phyloP scores from a whole-genome alignment of 2,888 invertebrate species.

The Lomographa bimaculata region DNA sequence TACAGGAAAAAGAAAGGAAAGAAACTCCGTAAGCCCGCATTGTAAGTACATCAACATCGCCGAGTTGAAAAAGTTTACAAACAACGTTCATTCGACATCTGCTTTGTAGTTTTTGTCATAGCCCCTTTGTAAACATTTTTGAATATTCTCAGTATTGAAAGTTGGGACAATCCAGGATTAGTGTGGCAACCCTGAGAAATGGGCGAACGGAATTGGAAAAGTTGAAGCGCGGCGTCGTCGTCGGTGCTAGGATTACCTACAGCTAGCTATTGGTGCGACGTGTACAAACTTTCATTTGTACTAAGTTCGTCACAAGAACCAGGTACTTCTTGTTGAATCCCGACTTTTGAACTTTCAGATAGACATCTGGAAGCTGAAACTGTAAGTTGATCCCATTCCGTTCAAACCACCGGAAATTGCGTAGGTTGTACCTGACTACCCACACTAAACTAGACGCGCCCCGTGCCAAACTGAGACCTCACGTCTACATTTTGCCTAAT shows the following conservation, averaged over 20 bases:
- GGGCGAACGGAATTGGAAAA: constrained; percentile 70
- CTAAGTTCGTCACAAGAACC: constrained; percentile 30
- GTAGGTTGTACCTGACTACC: too few species aligned
- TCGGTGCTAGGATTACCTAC: constrained; percentile 58
- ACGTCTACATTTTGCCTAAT: too few species aligned
- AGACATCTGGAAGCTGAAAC: neutral
- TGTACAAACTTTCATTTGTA: constrained; percentile 52
- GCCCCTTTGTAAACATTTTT: constrained; percentile 51
- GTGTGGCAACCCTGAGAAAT: constrained; percentile 62
- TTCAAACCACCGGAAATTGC: neutral
- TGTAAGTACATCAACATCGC: constrained; percentile 10
- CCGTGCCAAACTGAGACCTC: too few species aligned
- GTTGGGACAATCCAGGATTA: constrained; percentile 59
- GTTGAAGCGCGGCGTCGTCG: constrained; percentile 51
- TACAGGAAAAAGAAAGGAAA: constrained; percentile 4
- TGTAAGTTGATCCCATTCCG: neutral
- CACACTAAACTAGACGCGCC: too few species aligned
- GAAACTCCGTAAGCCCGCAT: constrained; percentile 7
- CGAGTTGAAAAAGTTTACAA: constrained; percentile 23
- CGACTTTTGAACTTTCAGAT: constrained; percentile 29
- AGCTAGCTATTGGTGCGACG: constrained; percentile 53
- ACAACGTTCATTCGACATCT: constrained; percentile 40
- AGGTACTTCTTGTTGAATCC: neutral
- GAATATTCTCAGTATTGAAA: constrained; percentile 56
- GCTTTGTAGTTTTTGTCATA: constrained; percentile 49